These are phyloP conservation scores for Myocastor coypus DNA, from an alignment of 2,113 vertebrate species.

Conservation along the genomic window DNA sequence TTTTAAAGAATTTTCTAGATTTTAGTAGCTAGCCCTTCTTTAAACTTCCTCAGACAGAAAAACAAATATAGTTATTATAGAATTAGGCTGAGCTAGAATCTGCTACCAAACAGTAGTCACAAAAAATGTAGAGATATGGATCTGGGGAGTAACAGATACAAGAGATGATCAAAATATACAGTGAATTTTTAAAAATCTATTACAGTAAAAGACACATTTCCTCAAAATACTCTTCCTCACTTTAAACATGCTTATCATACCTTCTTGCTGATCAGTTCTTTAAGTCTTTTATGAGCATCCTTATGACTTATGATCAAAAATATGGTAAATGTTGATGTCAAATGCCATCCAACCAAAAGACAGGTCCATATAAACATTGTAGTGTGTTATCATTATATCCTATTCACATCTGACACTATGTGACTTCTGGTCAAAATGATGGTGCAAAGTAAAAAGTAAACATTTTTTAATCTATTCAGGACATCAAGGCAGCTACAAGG, in stretches of 20 bases:
- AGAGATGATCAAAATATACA: neutral
- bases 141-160: neutral
- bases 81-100: slow-evolving; percentile 23
- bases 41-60: neutral
- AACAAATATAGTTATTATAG: slow-evolving; percentile 1
- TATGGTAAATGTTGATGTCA: no score
- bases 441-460: neutral
- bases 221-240: no score
- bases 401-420: neutral
- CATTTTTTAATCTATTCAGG: neutral
- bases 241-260: neutral
- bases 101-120: neutral
- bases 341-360: neutral
- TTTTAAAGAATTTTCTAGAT: neutral
- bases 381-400: neutral
- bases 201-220: neutral
- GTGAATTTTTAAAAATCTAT: neutral
- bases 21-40: neutral
- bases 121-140: neutral
- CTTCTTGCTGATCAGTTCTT: neutral
- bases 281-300: neutral
- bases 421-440: neutral
- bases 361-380: neutral
- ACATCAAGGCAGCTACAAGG: no score
- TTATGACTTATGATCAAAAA: neutral